Base-by-base conservation (phyloP, 2,888 invertebrate species). In the Sphaerophoria rueppellii region DNA sequence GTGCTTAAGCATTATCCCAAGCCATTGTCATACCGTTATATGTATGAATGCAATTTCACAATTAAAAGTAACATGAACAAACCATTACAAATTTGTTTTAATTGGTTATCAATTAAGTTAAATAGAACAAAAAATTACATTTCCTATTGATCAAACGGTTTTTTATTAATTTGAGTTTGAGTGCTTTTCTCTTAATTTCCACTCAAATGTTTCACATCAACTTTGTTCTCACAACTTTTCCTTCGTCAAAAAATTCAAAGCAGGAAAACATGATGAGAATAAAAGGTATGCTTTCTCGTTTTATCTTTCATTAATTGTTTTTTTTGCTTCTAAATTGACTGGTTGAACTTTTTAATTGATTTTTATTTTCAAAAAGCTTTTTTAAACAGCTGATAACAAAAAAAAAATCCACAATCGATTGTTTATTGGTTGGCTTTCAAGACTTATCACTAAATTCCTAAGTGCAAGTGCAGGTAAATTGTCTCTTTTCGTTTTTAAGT, bases 301-400 rank as follows among this genome's bases (percentile, higher is more conserved):
- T 24, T 48, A 24, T 16, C 52, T 4, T 35, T 71, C n/a, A 4
- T 57, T 57, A 55, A 9, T 63, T 50, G 55, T 61, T 63, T 71
- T 52, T 55, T 55, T 2, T 71, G 55, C 11, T 61, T 57, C 34
- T 12, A 3, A 12, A 9, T 12, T 61, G 2, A 46, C 9, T 9
- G 6, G 16, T 6, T 43, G 11, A 16, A 40, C 14, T 48, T 11
- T 54, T 55, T 35, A 43, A 14, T 35, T 50, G 46, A 50, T 43
- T 55, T 55, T 43, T 16, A 12, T 35, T 46, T 40, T 6, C 1
- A 11, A 54, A 55, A 14, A 50, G 35, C 14, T 32, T 46, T 4
- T 70, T 57, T 43, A 67, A 69, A 73, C 82, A 82, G 57, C 48
- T 50, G 35, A 63, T 57, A n/a, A n/a, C 50, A 24, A 77, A 65